Conservation (phyloP, 2,113 vertebrate genomes). For the Xenopus tropicalis region DNA sequence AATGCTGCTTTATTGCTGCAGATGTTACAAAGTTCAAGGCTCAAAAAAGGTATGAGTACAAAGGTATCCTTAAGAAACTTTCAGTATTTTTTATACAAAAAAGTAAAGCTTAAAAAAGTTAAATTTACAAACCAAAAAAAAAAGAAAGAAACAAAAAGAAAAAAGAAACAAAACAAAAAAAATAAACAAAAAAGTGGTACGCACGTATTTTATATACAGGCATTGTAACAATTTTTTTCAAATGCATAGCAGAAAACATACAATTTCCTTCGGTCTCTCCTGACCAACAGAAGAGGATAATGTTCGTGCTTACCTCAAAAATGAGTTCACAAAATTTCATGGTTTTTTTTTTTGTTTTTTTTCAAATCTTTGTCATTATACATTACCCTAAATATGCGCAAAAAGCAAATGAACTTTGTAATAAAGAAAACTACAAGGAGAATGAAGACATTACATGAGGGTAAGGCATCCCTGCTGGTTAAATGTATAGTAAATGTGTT, state of each 20-base stretch:
- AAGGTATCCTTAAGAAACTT: constrained; percentile 91
- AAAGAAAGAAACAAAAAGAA: constrained; percentile 78
- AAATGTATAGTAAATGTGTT: constrained; percentile 76
- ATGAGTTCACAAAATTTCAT: constrained; percentile 49
- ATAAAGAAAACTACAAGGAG: constrained; percentile 61
- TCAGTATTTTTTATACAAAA: constrained; percentile 81
- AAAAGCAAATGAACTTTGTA: constrained; percentile 72
- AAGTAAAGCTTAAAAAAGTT: constrained; percentile 99
- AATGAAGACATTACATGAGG: constrained; percentile 69
- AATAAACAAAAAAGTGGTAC: constrained; percentile 92
- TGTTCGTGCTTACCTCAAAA: constrained; percentile 54
- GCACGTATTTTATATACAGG: constrained; percentile 94
- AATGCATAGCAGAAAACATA: constrained; percentile 89
- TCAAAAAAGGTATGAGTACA: constrained; percentile 95
- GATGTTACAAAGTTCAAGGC: constrained; percentile 93
- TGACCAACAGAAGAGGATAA: constrained; percentile 54
- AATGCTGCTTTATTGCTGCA: constrained; percentile 96
- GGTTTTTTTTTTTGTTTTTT: constrained; percentile 22
- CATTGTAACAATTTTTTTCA: constrained; percentile 77
- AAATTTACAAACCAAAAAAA: constrained; percentile 96
- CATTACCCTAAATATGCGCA: constrained; percentile 65
- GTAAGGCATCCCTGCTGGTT: constrained; percentile 98
- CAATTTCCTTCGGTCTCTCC: constrained; percentile 64
- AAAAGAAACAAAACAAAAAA: constrained; percentile 89
- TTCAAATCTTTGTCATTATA: constrained; percentile 59